These are phyloP conservation scores for Phalanger gymnotis DNA, from an alignment of 2,797 vertebrate genomes.

Conservation along the genomic window DNA sequence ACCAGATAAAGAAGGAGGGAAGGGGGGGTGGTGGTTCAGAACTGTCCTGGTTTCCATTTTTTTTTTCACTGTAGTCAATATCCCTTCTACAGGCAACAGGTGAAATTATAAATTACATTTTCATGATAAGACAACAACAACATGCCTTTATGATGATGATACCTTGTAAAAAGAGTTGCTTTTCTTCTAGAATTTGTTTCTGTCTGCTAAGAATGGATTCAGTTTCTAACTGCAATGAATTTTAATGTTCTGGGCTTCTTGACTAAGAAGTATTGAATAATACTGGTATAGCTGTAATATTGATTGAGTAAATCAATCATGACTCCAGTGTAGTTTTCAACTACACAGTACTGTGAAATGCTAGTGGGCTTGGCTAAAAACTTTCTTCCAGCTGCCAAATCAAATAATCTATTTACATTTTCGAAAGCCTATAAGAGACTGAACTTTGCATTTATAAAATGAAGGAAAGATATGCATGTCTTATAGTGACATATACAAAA, in stretches of 20 bases:
- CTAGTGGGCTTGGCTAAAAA: background rate
- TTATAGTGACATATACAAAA: background rate
- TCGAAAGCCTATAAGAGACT: constrained; percentile 28
- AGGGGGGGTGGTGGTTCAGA: background rate
- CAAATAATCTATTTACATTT: background rate
- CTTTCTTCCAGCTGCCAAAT: background rate
- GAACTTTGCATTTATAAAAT: constrained; percentile 22
- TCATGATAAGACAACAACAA: background rate
- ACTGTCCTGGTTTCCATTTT: constrained; percentile 34
- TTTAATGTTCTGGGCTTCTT: constrained; percentile 29
- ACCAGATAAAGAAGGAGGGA: background rate
- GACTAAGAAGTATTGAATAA: constrained; percentile 17
- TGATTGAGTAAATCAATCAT: background rate
- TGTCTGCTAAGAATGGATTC: background rate
- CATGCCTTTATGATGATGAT: background rate
- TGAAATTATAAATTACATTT: background rate
- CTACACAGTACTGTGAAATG: background rate
- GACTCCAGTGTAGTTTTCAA: constrained; percentile 41
- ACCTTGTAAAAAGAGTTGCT: background rate
- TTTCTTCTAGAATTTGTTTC: background rate
- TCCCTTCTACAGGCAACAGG: constrained; percentile 1
- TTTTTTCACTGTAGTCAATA: constrained; percentile 34
- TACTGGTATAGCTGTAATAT: background rate
- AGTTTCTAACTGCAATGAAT: background rate
- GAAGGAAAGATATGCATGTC: constrained; percentile 1